Base-by-base conservation (phyloP, 2,888 invertebrate genomes). In the Cylloceria caligata region DNA sequence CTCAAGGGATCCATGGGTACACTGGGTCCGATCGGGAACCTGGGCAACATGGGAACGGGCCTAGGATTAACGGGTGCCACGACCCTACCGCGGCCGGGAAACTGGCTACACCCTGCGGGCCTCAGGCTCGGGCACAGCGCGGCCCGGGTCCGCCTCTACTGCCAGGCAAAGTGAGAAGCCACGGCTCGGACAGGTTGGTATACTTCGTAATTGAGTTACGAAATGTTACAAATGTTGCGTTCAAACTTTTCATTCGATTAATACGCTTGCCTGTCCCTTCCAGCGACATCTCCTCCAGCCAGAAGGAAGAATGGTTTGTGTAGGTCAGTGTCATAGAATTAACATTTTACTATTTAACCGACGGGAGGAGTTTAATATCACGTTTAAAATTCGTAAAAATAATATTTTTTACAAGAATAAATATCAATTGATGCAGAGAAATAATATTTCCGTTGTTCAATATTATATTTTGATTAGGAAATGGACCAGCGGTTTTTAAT, bases 91-190 rank as follows among this genome's bases (percentile, higher is more conserved):
- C 93, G 93, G 94, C 96, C 97, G 97, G 97, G 97, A 97, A 97
- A 97, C 97, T 97, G 96, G 97, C 96, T 95, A 96, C 97, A 96
- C 97, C 97, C 97, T 97, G 97, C 96, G 97, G 97, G 96, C 96
- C 94, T 94, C 94, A 94, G 94, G 95, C 95, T 94, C 95, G 94
- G 94, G 94, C 94, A 93, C 96, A 95, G 95, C 96, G 95, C 95
- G 96, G 96, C 95, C 95, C 95, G 94, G 95, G 95, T 93, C 95
- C 95, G 95, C 95, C 95, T 94, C 94, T 95, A 95, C 95, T 95
- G 95, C 96, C 95, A 94, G 95, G 95, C 94, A 95, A 95, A 95
- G 94, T 95, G 94, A 95, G 94, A 92, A 94, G 92, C 90, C 93
- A 93, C 88, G 93, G 93, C 89, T 94, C 94, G 88, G 94, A 94